Conservation (phyloP, 2,113 vertebrate species). For the Cisticola juncidis region DNA sequence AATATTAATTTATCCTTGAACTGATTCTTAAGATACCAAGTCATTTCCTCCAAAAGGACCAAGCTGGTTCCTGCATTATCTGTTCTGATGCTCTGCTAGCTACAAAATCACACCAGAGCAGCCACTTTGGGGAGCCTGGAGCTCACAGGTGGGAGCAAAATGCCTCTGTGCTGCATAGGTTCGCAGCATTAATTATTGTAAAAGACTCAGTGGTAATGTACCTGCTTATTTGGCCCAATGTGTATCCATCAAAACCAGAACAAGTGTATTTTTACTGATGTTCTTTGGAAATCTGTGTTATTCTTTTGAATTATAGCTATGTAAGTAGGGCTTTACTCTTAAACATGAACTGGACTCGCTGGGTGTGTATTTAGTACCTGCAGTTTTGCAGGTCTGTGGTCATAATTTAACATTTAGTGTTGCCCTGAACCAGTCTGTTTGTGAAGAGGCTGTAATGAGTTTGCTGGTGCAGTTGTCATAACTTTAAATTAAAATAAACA, state of each 20-base stretch:
- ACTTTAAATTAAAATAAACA: background rate
- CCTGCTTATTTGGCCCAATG: background rate
- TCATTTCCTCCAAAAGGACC: background rate
- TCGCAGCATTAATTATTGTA: background rate
- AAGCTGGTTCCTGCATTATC: background rate
- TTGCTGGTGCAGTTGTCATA: background rate
- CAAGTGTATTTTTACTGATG: background rate
- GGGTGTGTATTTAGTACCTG: background rate
- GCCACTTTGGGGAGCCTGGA: background rate
- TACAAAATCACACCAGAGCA: background rate
- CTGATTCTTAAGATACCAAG: background rate
- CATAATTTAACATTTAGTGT: background rate
- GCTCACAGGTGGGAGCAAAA: background rate
- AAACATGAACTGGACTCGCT: background rate
- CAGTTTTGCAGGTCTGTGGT: background rate
- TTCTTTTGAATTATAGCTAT: background rate
- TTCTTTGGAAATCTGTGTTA: background rate
- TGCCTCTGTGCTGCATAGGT: background rate
- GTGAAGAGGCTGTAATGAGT: background rate
- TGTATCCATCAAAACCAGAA: background rate
- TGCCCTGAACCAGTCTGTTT: background rate
- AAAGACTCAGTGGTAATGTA: background rate
- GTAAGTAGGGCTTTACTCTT: background rate
- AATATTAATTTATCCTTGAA: background rate
- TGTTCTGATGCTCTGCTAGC: background rate